Conservation (phyloP, 2,797 vertebrate genomes). For the Nothura maculosa region DNA sequence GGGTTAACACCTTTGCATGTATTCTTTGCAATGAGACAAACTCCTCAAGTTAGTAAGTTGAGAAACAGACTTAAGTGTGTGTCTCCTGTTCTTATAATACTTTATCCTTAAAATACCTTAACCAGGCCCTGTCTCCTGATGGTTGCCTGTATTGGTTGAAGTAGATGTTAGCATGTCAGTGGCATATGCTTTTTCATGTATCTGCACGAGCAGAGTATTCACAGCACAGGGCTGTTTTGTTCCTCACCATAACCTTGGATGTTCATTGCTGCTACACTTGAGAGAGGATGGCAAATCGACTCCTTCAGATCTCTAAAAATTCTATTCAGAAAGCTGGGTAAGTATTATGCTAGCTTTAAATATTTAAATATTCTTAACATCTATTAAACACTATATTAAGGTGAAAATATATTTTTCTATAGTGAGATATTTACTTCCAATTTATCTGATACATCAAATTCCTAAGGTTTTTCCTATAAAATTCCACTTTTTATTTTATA, state of each 20-base stretch:
- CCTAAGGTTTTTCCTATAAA: not conserved
- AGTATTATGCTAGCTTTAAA: not conserved
- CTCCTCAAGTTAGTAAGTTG: not conserved
- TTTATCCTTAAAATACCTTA: not conserved
- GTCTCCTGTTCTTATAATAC: not conserved
- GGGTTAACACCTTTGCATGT: not conserved
- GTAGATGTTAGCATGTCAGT: not conserved
- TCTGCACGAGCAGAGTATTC: not conserved
- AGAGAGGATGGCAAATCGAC: not conserved
- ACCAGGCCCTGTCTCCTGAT: not conserved
- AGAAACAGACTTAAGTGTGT: not conserved
- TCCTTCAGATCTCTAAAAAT: not conserved
- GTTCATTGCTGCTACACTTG: not conserved
- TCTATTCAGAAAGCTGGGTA: not conserved
- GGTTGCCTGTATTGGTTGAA: not conserved
- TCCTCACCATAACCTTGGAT: rapidly evolving
- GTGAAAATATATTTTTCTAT: not conserved
- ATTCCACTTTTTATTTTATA: not conserved
- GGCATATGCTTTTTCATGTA: not conserved
- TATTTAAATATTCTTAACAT: not conserved
- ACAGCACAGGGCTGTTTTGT: not conserved
- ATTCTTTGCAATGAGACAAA: not conserved
- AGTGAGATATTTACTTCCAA: not conserved
- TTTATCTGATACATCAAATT: not conserved
- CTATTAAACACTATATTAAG: not conserved